Evolutionary conservation across 2,113 vertebrate species (phyloP).

Genomic region (Passer domesticus): DNA sequence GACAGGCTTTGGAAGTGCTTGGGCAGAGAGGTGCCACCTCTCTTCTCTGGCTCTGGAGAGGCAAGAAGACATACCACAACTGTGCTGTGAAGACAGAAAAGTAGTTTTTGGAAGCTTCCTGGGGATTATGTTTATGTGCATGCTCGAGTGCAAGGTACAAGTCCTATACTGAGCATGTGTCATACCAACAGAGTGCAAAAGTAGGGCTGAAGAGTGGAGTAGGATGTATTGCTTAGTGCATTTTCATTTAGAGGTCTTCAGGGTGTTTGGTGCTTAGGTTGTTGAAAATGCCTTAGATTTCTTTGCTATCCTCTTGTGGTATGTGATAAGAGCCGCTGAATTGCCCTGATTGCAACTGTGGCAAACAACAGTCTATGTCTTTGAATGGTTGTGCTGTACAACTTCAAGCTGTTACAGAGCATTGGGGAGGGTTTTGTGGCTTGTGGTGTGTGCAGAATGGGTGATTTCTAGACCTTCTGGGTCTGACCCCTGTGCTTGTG

Average conservation of each 20-base stretch:
- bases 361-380: neutral
- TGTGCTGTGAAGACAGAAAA: neutral
- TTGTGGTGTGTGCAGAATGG: neutral
- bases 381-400: neutral
- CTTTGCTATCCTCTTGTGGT: neutral
- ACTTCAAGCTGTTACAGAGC: neutral
- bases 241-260: neutral
- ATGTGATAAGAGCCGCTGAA: neutral
- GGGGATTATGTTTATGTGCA: accelerated
- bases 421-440: constrained; percentile 18
- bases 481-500: neutral
- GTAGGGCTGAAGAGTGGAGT: neutral
- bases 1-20: neutral
- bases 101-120: neutral
- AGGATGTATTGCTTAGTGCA: neutral
- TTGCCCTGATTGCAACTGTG: neutral
- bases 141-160: neutral
- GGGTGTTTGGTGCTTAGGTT: neutral
- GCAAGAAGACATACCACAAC: neutral
- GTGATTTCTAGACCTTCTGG: neutral
- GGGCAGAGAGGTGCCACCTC: neutral
- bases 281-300: neutral
- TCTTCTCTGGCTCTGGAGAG: neutral
- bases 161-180: accelerated
- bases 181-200: neutral